phyloP scores from a whole-genome alignment of 1,140 invertebrate species.

The Theocolax elegans region DNA sequence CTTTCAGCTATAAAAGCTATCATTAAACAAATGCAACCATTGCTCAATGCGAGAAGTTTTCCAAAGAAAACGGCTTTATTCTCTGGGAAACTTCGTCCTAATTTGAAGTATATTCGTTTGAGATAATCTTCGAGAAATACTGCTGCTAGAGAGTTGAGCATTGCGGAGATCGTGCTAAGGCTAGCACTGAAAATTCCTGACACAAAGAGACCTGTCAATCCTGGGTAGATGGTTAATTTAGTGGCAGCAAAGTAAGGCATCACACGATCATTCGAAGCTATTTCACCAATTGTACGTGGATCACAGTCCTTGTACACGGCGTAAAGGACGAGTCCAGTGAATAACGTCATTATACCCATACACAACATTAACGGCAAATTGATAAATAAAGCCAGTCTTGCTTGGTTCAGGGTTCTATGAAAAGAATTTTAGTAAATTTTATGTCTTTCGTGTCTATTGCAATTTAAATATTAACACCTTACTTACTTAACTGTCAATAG shows the following conservation, averaged over 20 bases:
- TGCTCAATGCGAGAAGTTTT: conserved; percentile 75
- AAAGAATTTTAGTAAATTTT: conserved; percentile 64
- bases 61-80: conserved; percentile 62
- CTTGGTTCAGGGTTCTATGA: conserved; percentile 71
- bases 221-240: conserved; percentile 74
- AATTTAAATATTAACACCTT: conserved; percentile 54
- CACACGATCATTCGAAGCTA: conserved; percentile 62
- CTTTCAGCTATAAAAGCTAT: conserved; percentile 79
- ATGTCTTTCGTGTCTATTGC: too few relatives aligned
- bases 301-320: conserved; percentile 82
- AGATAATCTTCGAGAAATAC: conserved; percentile 87
- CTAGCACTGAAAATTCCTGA: conserved; percentile 77
- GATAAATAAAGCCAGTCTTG: conserved; percentile 73
- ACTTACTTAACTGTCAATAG: conserved; percentile 61
- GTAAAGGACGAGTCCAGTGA: conserved; percentile 82
- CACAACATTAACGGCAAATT: conserved; percentile 75
- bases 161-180: conserved; percentile 87
- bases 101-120: conserved; percentile 60
- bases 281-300: conserved; percentile 72
- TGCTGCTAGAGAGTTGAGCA: conserved; percentile 86
- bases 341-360: conserved; percentile 74
- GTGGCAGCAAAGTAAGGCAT: conserved; percentile 77
- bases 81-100: conserved; percentile 49
- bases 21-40: conserved; percentile 76
- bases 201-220: conserved; percentile 73